Evolutionary conservation across 1,140 invertebrate species (phyloP).

Genomic region (Adelges cooleyi): DNA sequence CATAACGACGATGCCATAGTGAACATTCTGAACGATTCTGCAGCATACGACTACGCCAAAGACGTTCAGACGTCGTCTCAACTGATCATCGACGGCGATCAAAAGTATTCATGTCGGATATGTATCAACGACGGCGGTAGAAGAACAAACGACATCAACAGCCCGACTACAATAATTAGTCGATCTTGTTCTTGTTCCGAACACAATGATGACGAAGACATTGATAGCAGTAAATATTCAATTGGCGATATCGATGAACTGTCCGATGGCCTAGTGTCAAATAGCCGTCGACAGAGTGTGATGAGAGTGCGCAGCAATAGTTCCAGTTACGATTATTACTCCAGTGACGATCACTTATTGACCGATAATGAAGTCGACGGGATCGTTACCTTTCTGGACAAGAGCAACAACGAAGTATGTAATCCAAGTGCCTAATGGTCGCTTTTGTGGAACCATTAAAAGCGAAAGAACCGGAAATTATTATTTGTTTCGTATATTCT

Average conservation of each 20-base stretch:
- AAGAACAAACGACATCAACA: too few species aligned
- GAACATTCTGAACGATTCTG: background rate
- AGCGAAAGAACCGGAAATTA: too few species aligned
- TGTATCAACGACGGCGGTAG: background rate
- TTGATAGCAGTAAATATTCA: background rate
- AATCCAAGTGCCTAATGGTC: background rate
- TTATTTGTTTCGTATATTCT: too few species aligned
- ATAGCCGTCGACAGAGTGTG: background rate
- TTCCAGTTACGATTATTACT: conserved; percentile 16
- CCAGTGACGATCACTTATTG: background rate
- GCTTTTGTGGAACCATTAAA: too few species aligned
- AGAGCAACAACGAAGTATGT: conserved; percentile 37
- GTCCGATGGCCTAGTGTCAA: background rate
- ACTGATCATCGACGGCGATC: background rate
- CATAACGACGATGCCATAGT: background rate
- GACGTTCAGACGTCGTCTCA: background rate
- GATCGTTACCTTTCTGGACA: conserved; percentile 37
- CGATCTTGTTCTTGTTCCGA: background rate
- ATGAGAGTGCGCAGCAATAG: background rate
- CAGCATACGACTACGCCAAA: background rate
- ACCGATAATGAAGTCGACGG: conserved; percentile 32
- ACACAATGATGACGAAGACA: background rate
- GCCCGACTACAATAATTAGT: background rate
- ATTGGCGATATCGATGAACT: background rate
- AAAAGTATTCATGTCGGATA: conserved; percentile 1